Evolutionary conservation across 2,113 vertebrate species (phyloP), one percentile per base, ranked within the genome.

Genomic region (Plecturocebus donacophilus): DNA sequence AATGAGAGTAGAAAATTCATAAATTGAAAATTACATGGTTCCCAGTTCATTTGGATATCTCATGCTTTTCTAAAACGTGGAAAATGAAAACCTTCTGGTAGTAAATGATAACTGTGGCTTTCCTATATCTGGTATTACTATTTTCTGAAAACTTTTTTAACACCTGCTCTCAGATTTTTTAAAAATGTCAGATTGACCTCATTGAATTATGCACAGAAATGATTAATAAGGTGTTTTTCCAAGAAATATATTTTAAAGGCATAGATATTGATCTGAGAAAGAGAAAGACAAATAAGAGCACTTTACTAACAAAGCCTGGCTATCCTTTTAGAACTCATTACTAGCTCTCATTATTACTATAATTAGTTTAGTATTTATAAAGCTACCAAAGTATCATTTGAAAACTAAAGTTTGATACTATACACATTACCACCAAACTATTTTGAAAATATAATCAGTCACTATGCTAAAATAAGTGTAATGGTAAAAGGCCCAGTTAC

Each of bases 151-250:
- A 87, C 16, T 77, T 68, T 88, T 90, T 96, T 90, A 96, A 75
- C 54, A 87, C n/a, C 38, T 84, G 84, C 80, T 90, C 61, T 85
- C 85, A 92, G 68, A 82, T 8, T 73, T 97, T 97, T 96, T 54
- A 6, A 2, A 58, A 95, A 86, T 88, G 58, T 94, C 77, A 95
- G 61, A 81, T 61, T 96, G 82, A 88, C 93, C 82, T 94, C 75
- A 27, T 66, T 97, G 79, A 94, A 97, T 82, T 96, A 94, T 93
- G 42, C 66, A 91, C 68, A 25, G 42, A 92, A 96, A 91, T 95
- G 88, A 95, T 86, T 94, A 40, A 38, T 77, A 14, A 95, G 56
- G 49, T 52, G 20, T 89, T 93, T 95, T 97, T 49, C n/a, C 70
- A 45, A n/a, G 38, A 87, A 95, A 66, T 84, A 75, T 11, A 75